Evolutionary conservation across 2,113 vertebrate genomes (phyloP).

Genomic region (Rhynchopsitta pachyrhyncha): DNA sequence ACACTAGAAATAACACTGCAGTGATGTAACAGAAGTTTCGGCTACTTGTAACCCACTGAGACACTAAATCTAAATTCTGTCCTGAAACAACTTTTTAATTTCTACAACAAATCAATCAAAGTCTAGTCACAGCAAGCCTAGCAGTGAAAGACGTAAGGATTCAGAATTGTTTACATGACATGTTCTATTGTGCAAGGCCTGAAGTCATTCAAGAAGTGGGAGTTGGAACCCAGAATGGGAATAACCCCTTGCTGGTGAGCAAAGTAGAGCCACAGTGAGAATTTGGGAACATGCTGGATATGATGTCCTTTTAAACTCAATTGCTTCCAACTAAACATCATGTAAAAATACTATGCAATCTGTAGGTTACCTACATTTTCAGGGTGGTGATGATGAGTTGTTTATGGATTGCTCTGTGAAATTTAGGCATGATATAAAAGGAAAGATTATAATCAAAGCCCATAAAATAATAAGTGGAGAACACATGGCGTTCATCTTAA

Average conservation of each 20-base stretch:
- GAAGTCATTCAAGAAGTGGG: neutral
- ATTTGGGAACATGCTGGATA: neutral
- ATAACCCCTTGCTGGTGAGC: neutral
- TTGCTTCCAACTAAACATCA: neutral
- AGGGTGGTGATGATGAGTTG: accelerated
- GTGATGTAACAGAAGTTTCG: neutral
- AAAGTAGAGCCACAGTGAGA: neutral
- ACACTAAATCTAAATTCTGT: neutral
- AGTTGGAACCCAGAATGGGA: neutral
- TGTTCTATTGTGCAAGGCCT: neutral
- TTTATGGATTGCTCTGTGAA: neutral
- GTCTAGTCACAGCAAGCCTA: neutral
- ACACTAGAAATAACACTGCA: neutral
- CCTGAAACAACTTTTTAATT: neutral
- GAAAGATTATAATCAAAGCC: neutral
- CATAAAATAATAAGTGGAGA: neutral
- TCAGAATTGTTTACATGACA: neutral
- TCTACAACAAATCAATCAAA: neutral
- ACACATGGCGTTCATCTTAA: neutral
- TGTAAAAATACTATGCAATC: neutral
- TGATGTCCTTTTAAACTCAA: neutral
- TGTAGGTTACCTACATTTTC: neutral
- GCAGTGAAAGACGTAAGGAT: neutral
- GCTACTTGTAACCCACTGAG: neutral
- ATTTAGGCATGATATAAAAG: neutral